Base-by-base conservation (phyloP, 1,140 invertebrate species). In the Drosophila pectinifera region DNA sequence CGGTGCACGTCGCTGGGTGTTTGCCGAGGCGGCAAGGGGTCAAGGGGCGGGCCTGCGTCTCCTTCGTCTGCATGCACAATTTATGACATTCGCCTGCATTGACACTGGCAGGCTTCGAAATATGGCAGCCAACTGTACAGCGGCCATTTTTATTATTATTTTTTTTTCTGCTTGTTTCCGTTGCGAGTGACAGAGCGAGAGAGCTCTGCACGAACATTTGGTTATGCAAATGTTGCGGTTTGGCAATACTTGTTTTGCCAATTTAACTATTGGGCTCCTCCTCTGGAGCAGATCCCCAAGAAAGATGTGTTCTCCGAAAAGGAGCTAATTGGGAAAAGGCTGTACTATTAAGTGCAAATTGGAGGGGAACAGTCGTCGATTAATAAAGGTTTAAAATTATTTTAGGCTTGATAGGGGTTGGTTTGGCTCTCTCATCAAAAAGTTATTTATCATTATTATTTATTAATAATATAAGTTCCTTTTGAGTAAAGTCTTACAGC, bases 41-140 rank as follows among this genome's bases (percentile, higher is more conserved):
- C 22, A 55, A 48, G 20, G 31, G 26, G 31, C 38, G 49, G 36
- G 31, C 20, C 45, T 46, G 73, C 62, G 68, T 56, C 54, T 76
- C 57, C 69, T 26, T 41, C 53, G 59, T 45, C 73, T 43, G 72
- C 59, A 75, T 76, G 72, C 73, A 42, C 54, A 78, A 85, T 86
- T 86, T 86, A 86, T 88, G 77, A 81, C 83, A 73, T 54, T 79
- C 69, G 64, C 56, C 62, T 88, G 75, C 84, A 86, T 86, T 78
- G 83, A 75, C 83, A 82, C 61, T 78, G 78, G 74, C 83, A 86
- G 82, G 61, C 51, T 26, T 57, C 68, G 49, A 86, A 78, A 69
- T 86, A 85, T 85, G 69, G 61, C 57, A 43, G 51, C 26, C 54
- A 54, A 54, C 57, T 68, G 64, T 24, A 61, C 58, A 41, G 26